Base-by-base conservation (phyloP, 2,113 vertebrate genomes). In the Pygoscelis adeliae region DNA sequence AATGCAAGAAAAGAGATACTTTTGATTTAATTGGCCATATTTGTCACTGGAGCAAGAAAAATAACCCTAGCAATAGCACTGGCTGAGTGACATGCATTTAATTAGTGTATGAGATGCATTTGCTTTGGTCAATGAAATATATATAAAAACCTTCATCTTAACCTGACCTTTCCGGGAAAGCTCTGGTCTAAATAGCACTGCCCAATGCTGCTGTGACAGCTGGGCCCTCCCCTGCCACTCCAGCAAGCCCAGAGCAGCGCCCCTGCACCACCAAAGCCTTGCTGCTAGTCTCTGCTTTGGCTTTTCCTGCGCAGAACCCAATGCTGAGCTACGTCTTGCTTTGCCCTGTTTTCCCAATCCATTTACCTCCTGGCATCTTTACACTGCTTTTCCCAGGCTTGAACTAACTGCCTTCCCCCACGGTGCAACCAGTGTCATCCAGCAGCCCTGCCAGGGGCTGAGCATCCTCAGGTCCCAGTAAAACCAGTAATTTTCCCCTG, bases 1-100 rank as follows among this genome's bases (percentile, higher is more conserved):
- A 94, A 53, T 47, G 30, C 70, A 91, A 84, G 71, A 55, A 74
- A 66, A 88, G 65, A 78, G 62, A 87, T 58, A 36, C 15, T 76
- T 69, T 50, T 84, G 89, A 85, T 87, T 94, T 97, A 95, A 93
- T 93, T 92, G 72, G 69, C 77, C 32, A 38, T 49, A 69, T 96
- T 94, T 1, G 0, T 89, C 66, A 85, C 67, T 66, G 91, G 73
- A 95, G 89, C 80, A 81, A 92, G 90, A 87, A 79, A 93, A 95
- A 76, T 70, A 83, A 89, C 65, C 67, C 72, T 12, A 55, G 91
- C 89, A 70, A 80, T n/a, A 83, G 79, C 83, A 15, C 38, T 59
- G 40, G 27, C 76, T 66, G 90, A 96, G 83, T 62, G 95, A 70
- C 88, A 77, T 2, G 7, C 62, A 73, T 73, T 96, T 94, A 95